Evolutionary conservation across 2,797 vertebrate genomes (phyloP).

Genomic region (Coracias cyanogaster): DNA sequence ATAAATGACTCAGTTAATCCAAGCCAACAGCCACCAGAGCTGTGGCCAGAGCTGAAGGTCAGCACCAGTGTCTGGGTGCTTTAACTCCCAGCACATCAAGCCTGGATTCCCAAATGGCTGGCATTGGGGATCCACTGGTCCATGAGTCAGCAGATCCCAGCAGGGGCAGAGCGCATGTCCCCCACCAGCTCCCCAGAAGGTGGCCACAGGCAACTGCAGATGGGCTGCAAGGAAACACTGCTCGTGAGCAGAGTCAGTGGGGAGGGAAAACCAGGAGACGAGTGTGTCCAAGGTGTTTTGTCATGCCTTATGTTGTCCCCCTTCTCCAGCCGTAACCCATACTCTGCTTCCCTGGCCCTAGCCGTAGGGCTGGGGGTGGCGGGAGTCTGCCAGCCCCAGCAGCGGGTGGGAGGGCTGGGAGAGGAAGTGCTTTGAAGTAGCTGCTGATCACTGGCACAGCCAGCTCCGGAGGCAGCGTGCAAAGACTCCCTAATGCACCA

Average conservation of each 20-base stretch:
- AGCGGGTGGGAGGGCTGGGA: constrained; percentile 35
- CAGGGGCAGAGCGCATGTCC: not conserved
- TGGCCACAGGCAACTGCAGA: not conserved
- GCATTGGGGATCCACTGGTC: not conserved
- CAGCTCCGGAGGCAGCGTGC: constrained; percentile 52
- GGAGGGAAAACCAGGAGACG: not conserved
- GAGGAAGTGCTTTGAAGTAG: constrained; percentile 68
- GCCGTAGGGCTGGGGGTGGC: not conserved
- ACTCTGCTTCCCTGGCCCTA: not conserved
- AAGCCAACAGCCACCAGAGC: not conserved
- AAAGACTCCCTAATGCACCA: constrained; percentile 39
- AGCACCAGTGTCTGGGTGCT: not conserved
- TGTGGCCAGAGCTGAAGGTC: not conserved
- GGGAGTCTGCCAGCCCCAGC: not conserved
- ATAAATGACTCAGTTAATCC: constrained; percentile 18
- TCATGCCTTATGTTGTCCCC: rapidly evolving
- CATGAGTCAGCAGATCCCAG: not conserved
- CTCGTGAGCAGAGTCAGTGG: rapidly evolving
- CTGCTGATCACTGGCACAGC: constrained; percentile 52
- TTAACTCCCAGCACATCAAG: not conserved
- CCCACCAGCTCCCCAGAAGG: not conserved
- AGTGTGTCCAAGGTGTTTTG: not conserved
- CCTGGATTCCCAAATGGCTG: not conserved
- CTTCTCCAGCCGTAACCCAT: not conserved
- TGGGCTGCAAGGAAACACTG: not conserved